phyloP scores from a whole-genome alignment of 2,113 vertebrate genomes.

The Tringa solitaria region DNA sequence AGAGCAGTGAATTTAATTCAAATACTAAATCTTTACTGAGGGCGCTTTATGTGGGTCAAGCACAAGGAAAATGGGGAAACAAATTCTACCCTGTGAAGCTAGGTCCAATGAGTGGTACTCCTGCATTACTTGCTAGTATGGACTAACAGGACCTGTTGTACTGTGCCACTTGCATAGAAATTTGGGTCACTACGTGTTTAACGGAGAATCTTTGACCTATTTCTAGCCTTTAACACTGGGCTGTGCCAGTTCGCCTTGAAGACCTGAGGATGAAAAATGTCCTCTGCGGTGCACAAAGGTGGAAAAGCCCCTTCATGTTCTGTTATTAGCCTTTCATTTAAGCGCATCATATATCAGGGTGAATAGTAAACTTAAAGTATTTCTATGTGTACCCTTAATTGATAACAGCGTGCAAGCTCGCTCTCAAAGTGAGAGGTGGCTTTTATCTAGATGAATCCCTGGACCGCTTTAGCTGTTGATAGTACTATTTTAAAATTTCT shows the following conservation, averaged over 20 bases:
- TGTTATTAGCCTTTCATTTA: neutral
- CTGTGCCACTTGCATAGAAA: neutral
- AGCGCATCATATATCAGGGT: neutral
- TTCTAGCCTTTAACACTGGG: neutral
- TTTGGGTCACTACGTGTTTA: conserved; percentile 17
- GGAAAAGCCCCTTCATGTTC: neutral
- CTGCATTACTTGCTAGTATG: neutral
- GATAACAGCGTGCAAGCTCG: neutral
- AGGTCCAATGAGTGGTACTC: neutral
- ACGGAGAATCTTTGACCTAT: conserved; percentile 20
- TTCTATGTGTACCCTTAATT: neutral
- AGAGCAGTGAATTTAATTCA: conserved; percentile 50
- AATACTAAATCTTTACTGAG: conserved; percentile 29
- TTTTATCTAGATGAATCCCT: neutral
- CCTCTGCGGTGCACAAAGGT: neutral
- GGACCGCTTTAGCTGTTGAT: neutral
- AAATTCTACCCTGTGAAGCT: neutral
- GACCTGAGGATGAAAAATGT: neutral
- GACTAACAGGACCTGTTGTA: neutral
- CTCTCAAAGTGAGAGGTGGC: neutral
- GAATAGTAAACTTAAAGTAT: neutral
- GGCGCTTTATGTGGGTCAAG: conserved; percentile 55
- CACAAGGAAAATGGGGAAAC: neutral
- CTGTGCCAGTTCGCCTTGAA: neutral
- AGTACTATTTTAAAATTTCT: neutral